Conservation (phyloP, 1,140 invertebrate species). For the Trachymyrmex septentrionalis region DNA sequence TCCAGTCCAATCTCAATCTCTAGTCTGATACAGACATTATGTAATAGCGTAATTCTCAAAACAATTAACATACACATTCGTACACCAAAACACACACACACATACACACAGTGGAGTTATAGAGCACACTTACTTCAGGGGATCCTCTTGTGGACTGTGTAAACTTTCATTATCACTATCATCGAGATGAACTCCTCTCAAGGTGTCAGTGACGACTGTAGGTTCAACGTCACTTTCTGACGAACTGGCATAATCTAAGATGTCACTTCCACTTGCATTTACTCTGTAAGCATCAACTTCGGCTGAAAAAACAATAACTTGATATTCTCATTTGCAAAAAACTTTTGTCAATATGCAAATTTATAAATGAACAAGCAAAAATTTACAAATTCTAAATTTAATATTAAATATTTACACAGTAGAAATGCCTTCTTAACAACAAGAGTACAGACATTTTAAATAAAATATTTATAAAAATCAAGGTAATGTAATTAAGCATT, state of each 20-base stretch:
- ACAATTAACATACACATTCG: neutral
- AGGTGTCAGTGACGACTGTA: slow-evolving; percentile 89
- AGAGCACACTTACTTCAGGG: slow-evolving; percentile 89
- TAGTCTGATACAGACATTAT: no score
- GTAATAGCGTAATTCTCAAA: neutral
- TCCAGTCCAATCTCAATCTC: no score
- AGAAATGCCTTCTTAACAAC: neutral
- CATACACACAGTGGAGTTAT: neutral
- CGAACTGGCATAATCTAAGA: slow-evolving; percentile 91
- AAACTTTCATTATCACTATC: slow-evolving; percentile 92
- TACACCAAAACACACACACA: neutral
- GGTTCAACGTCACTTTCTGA: slow-evolving; percentile 91
- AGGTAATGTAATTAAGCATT: neutral
- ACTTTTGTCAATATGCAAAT: neutral
- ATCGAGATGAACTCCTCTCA: slow-evolving; percentile 89
- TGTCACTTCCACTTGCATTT: slow-evolving; percentile 87
- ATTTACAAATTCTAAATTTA: neutral
- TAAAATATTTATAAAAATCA: neutral
- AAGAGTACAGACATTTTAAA: neutral
- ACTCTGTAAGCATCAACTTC: slow-evolving; percentile 88
- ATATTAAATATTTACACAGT: neutral
- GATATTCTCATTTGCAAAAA: neutral
- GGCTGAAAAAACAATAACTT: slow-evolving; percentile 83
- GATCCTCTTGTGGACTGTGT: slow-evolving; percentile 92
- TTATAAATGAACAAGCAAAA: neutral